Conservation (phyloP, 2,797 vertebrate genomes). For the Hippocampus kuda region DNA sequence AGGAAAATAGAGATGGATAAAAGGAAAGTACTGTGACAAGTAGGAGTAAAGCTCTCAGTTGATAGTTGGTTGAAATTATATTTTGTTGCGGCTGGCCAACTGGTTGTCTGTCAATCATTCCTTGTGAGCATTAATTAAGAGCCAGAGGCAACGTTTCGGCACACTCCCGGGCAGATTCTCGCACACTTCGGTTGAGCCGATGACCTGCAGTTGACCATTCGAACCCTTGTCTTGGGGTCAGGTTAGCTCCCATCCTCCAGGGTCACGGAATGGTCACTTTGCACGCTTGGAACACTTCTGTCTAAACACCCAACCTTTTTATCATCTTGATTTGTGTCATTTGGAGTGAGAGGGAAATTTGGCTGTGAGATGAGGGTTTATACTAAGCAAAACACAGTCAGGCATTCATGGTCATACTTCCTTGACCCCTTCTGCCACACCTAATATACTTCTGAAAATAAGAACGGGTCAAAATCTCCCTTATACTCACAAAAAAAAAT, state of each 20-base stretch:
- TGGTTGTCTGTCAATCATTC: conserved; percentile 22
- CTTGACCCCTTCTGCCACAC: conserved; percentile 48
- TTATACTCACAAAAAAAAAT: not conserved
- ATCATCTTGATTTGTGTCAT: conserved; percentile 87
- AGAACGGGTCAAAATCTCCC: not conserved
- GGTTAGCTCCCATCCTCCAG: conserved; percentile 76
- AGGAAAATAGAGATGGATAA: conserved; percentile 37
- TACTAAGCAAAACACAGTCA: conserved; percentile 33
- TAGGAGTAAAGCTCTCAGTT: conserved; percentile 5
- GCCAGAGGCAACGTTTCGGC: conserved; percentile 63
- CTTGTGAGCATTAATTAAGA: conserved; percentile 63
- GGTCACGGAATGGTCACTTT: conserved; percentile 88
- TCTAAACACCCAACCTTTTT: conserved; percentile 76
- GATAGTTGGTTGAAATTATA: not conserved
- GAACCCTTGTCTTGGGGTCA: conserved; percentile 86
- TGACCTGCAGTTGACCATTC: conserved; percentile 95
- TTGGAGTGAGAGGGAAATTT: conserved; percentile 70
- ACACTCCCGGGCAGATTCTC: conserved; percentile 31
- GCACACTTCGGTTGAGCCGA: conserved; percentile 30
- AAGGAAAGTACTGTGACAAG: conserved; percentile 42
- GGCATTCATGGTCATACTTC: conserved; percentile 33
- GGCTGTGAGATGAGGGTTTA: conserved; percentile 52
- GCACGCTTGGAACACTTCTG: conserved; percentile 41
- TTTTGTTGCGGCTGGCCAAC: conserved; percentile 23
- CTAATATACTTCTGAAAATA: conserved; percentile 14